These are phyloP conservation scores for Petrocephalus schoutedeni DNA, from an alignment of 2,797 vertebrate species.

Conservation along the genomic window DNA sequence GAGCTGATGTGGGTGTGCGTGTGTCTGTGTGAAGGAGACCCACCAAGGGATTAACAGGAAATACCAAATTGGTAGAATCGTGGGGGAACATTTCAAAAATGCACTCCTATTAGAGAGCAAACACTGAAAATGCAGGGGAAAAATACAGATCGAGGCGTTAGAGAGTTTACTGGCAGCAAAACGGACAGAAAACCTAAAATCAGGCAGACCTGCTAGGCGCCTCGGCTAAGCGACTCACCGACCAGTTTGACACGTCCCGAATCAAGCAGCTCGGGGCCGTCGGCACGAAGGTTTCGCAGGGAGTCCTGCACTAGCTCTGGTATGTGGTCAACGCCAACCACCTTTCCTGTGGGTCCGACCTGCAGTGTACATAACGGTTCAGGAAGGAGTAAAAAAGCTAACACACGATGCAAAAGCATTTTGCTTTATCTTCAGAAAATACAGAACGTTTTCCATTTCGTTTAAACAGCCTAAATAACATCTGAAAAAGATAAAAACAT, in stretches of 20 bases:
- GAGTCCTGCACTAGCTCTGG: constrained; percentile 74
- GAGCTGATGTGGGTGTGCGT: not conserved
- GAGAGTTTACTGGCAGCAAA: not conserved
- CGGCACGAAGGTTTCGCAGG: constrained; percentile 69
- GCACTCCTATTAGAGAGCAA: not conserved
- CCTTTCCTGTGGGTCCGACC: constrained; percentile 72
- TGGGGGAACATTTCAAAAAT: not conserved
- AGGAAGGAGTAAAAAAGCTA: not conserved
- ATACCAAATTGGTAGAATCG: not conserved
- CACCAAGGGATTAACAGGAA: not conserved
- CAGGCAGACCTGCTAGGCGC: not conserved
- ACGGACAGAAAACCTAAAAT: not conserved
- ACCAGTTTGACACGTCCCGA: constrained; percentile 72
- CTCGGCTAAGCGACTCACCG: constrained; percentile 56
- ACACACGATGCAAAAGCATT: not conserved
- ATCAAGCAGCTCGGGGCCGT: constrained; percentile 71
- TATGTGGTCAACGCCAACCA: constrained; percentile 85
- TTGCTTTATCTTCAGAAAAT: not conserved
- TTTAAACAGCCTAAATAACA: not conserved
- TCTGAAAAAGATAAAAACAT: not conserved
- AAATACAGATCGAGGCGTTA: not conserved
- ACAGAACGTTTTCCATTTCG: not conserved
- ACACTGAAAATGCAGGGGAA: not conserved
- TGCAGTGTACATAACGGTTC: constrained; percentile 35
- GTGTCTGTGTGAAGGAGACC: not conserved